Percentiles rank a stretch among this genome's conserved stretches.
Evolutionary conservation across 2,113 vertebrate genomes (phyloP).

Genomic region (Chlamydotis undulata): DNA sequence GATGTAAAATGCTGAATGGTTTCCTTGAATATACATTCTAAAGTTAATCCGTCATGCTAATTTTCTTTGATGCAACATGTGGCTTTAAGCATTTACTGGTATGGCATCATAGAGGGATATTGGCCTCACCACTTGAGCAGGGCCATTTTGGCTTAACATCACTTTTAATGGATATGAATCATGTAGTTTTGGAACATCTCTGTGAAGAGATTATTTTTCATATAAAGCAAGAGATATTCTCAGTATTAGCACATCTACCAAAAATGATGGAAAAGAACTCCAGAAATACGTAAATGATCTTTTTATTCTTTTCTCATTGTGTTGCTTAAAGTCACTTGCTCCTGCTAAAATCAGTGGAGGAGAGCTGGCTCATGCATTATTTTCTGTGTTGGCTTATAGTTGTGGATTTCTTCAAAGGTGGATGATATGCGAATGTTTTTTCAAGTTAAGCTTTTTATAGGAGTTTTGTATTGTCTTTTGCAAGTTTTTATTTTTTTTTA

Average conservation of each 20-base stretch:
- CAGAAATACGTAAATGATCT: background rate
- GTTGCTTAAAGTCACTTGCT: background rate
- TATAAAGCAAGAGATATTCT: background rate
- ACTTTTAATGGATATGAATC: background rate
- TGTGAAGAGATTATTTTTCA: background rate
- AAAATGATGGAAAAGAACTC: background rate
- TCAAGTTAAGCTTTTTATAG: background rate
- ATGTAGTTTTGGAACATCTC: background rate
- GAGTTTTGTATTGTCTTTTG: background rate
- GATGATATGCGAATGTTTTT: background rate
- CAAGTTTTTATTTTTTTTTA: constrained; percentile 9
- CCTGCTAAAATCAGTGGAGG: background rate
- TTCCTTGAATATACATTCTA: background rate
- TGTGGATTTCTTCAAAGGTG: background rate
- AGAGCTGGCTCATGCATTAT: background rate
- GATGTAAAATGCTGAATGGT: background rate
- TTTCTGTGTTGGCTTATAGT: background rate
- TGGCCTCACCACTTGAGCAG: background rate
- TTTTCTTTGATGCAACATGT: background rate
- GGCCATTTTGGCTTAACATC: background rate
- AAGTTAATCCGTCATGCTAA: background rate
- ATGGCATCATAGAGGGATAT: background rate
- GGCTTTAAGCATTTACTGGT: background rate
- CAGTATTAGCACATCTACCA: background rate
- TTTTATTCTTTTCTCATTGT: background rate